Base-by-base conservation (phyloP, 2,113 vertebrate species). In the Holacanthus passer region DNA sequence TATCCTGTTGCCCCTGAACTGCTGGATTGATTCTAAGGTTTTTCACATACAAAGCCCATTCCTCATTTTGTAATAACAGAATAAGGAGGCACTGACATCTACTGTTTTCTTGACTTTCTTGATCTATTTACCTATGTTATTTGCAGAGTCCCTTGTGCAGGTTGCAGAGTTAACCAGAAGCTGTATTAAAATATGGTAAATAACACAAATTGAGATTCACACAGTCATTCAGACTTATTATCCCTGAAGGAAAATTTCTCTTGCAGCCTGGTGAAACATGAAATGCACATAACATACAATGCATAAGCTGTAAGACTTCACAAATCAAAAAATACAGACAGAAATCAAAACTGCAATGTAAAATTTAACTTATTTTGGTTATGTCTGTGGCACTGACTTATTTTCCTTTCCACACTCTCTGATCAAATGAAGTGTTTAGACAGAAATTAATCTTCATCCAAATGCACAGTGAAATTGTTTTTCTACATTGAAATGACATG, bases 361-460 rank as follows among this genome's bases (percentile, higher is more conserved):
- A 68, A 41, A 27, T 69, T 65, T 80, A 72, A 87, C 19, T 81
- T 73, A 79, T 87, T 85, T 55, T 81, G 71, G 59, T 81, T 67
- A 48, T 74, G 67, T 76, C 59, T 86, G 43, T 81, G 31, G 91
- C 93, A 91, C 92, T 92, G 89, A 93, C 60, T 84, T 81, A 12
- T 72, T 85, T 69, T 74, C 6, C 27, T 47, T 29, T 45, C 41
- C 48, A 65, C 5, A 8, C 12, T 69, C 72, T 70, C 32, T 43
- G 82, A 73, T 83, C 76, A 17, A 88, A 76, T 79, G 81, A 79
- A 77, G 62, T 91, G 27, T 86, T 89, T 63, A 74, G 67, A 83
- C 48, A 45, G 16, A 66, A 80, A 47, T 59, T 11, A 66, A 71
- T 69, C 31, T 45, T 66, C 27, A 66, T 69, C 19, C 1, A 39